Base-by-base conservation (phyloP, 2,113 vertebrate genomes). In the Oxyura jamaicensis region DNA sequence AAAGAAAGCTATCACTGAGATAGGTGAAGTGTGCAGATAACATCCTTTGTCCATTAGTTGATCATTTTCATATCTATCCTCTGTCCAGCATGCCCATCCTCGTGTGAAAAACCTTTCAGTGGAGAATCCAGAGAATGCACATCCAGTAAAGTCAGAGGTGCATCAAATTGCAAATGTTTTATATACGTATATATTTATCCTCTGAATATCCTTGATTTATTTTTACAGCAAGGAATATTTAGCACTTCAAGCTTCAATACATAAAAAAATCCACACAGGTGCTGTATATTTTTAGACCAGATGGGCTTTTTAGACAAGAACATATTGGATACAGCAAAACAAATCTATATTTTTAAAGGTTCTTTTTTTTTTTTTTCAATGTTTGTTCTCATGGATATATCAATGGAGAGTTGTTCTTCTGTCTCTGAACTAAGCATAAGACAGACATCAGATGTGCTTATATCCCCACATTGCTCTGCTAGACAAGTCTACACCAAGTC, bases 321-420 rank as follows among this genome's bases (percentile, higher is more conserved):
- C 75, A 92, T 93, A 95, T 36, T 94, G 53, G 68, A 65, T 88
- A 28, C 8, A 82, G 55, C 29, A 91, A 92, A 95, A 86, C 68
- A 86, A 86, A 81, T 48, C 78, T 50, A 52, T 41, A 39, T 60
- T 90, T 76, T 88, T 90, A 41, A 65, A 59, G 7, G 6, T 35
- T 36, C 4, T 52, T 52, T 52, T 73, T 83, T 56, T 83, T 56
- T 26, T 60, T 52, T 66, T 48, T 62, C 44, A 66, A 25, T 23
- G 35, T 35, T 91, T 20, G 10, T 87, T 92, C 50, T 68, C 50
- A 25, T 2, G 13, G 83, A 42, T 55, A n/a, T 19, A 66, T 41
- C 74, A 83, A 6, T 53, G 56, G 48, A 77, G 79, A 88, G 11
- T 23, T 86, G 28, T 69, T 36, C 20, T 71, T 75, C 67, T 82